Percentiles rank a stretch among this genome's conserved stretches.
These are phyloP conservation scores for Drosophila tsacasi DNA, from an alignment of 1,140 invertebrate species.

Conservation along the genomic window DNA sequence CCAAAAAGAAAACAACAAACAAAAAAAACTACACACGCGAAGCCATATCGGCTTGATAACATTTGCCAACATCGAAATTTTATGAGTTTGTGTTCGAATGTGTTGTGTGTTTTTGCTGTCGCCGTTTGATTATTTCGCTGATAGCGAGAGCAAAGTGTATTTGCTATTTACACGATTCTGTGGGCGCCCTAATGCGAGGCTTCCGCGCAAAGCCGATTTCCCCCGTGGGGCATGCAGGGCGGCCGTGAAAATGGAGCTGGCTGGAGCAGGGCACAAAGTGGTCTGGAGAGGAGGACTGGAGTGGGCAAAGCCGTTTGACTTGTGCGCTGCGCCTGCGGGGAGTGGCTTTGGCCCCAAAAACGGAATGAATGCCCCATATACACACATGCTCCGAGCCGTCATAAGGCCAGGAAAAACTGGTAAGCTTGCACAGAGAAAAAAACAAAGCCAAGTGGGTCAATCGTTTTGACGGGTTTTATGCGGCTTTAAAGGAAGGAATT, in stretches of 20 bases:
- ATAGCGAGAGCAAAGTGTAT: constrained; percentile 58
- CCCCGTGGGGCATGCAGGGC: constrained; percentile 3
- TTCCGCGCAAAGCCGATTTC: constrained; percentile 48
- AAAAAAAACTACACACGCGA: constrained; percentile 26
- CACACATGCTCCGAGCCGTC: constrained; percentile 19
- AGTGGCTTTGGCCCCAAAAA: constrained; percentile 56
- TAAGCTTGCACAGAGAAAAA: constrained; percentile 34
- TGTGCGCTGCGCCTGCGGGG: constrained; percentile 38
- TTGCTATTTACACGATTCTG: constrained; percentile 63
- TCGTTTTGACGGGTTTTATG: background rate
- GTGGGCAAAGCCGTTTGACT: constrained; percentile 69
- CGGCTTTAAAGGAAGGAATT: background rate
- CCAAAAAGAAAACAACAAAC: constrained; percentile 23
- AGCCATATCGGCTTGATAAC: constrained; percentile 68
- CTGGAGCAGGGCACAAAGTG: constrained; percentile 14
- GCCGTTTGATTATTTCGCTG: constrained; percentile 60
- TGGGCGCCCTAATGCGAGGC: constrained; percentile 59
- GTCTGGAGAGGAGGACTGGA: constrained; percentile 9
- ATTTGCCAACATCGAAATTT: constrained; percentile 51
- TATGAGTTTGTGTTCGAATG: constrained; percentile 43
- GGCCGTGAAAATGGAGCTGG: constrained; percentile 66
- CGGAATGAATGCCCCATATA: constrained; percentile 55
- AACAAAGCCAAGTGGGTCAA: constrained; percentile 25
- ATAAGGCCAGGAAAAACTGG: constrained; percentile 45
- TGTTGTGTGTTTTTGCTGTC: constrained; percentile 37